Conservation (phyloP, 2,797 vertebrate genomes). For the Leontopithecus rosalia region DNA sequence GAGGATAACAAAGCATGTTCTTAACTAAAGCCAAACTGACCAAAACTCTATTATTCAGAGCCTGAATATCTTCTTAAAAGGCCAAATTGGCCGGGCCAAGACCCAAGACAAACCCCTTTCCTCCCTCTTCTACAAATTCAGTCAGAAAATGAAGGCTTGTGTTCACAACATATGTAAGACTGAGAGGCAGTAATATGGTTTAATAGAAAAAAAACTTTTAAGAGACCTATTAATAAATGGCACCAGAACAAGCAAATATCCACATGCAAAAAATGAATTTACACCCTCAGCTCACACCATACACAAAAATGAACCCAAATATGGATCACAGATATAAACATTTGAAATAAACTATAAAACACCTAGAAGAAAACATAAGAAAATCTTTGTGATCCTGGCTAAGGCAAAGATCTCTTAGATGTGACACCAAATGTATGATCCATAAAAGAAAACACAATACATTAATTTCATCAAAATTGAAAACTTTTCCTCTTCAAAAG, state of each 20-base stretch:
- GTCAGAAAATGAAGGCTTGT: neutral
- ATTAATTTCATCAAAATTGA: neutral
- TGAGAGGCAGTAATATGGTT: neutral
- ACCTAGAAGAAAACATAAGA: neutral
- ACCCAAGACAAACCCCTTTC: neutral
- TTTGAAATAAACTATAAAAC: neutral
- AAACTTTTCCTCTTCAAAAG: neutral
- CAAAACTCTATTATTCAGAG: conserved; percentile 22
- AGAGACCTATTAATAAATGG: neutral
- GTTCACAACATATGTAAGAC: neutral
- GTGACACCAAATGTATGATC: neutral
- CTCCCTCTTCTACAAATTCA: neutral
- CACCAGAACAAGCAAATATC: neutral
- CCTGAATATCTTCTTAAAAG: neutral
- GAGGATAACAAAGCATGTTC: neutral
- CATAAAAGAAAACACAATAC: neutral
- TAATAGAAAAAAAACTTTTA: neutral
- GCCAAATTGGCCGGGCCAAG: neutral
- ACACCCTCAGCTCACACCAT: neutral
- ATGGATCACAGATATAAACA: neutral
- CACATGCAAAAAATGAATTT: neutral
- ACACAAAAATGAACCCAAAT: neutral
- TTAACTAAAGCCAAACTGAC: conserved; percentile 16
- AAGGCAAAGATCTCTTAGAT: neutral
- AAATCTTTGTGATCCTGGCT: neutral